phyloP scores from a whole-genome alignment of 2,797 vertebrate species.

The Bucorvus abyssinicus region DNA sequence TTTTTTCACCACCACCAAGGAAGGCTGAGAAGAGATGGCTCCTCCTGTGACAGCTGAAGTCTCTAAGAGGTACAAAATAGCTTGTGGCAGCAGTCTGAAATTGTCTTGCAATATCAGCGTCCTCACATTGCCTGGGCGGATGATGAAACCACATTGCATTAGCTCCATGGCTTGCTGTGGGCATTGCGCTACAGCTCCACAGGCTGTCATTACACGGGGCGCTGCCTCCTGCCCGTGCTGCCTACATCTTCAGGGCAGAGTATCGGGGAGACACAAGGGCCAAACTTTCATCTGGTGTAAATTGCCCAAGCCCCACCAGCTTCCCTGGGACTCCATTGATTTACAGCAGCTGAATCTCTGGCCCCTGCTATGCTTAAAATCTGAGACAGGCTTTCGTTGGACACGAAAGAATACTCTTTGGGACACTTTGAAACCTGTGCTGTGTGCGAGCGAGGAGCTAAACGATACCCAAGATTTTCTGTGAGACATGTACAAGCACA shows the following conservation, averaged over 20 bases:
- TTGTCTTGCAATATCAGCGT: background rate
- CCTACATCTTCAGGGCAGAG: background rate
- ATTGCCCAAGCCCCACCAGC: background rate
- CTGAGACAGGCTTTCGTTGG: constrained; percentile 55
- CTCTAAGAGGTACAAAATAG: background rate
- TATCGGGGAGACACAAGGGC: rapidly evolving
- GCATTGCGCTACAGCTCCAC: background rate
- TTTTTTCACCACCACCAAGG: background rate
- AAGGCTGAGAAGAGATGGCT: background rate
- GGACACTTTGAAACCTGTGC: constrained; percentile 46
- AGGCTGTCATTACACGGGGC: background rate
- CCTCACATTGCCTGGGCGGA: background rate
- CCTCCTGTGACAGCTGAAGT: background rate
- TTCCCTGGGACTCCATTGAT: background rate
- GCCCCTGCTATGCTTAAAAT: background rate
- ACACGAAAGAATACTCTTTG: constrained; percentile 38
- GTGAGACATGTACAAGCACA: background rate
- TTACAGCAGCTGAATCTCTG: constrained; percentile 14
- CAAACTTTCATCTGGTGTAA: background rate
- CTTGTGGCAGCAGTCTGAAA: background rate
- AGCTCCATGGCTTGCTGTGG: rapidly evolving
- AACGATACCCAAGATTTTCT: constrained; percentile 49
- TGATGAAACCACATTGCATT: constrained; percentile 6
- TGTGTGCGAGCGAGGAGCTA: background rate
- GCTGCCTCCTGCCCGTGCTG: background rate